Conservation (phyloP, 2,888 invertebrate genomes). For the Tipula vernalis region DNA sequence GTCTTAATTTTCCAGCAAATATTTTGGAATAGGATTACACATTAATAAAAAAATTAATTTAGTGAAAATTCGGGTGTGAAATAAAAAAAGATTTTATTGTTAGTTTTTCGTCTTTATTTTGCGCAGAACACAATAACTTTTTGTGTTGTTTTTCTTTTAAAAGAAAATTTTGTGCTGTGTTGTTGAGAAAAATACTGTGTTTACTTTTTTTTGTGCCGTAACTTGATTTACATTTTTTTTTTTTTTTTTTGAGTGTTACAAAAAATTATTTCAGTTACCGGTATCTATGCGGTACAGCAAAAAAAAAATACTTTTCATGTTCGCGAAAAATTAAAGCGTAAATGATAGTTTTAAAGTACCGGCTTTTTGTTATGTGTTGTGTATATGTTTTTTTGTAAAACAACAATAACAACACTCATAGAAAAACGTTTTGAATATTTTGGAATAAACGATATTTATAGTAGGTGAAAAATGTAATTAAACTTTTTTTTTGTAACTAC, state of each 20-base stretch:
- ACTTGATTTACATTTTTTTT: background rate
- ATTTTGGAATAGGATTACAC: background rate
- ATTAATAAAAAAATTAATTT: background rate
- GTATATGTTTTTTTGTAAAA: background rate
- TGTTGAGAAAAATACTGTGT: background rate
- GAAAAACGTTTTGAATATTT: background rate
- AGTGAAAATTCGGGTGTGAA: background rate
- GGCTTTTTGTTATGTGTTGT: background rate
- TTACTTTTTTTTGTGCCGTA: background rate
- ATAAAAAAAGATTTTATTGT: background rate
- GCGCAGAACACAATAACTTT: background rate
- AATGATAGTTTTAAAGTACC: background rate
- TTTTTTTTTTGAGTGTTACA: background rate
- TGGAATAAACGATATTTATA: background rate
- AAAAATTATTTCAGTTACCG: background rate
- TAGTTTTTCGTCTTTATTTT: background rate
- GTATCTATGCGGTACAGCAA: background rate
- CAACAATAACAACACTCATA: background rate
- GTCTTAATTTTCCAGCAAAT: background rate
- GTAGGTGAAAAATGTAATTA: background rate
- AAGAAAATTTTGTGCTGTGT: background rate
- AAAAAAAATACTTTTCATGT: too few relatives aligned
- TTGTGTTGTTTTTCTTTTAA: background rate
- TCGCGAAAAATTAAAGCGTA: background rate
- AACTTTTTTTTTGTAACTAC: background rate